Evolutionary conservation across 2,888 invertebrate genomes (phyloP), one percentile per base, ranked within the genome.

Genomic region (Lordiphosa andalusiaca): DNA sequence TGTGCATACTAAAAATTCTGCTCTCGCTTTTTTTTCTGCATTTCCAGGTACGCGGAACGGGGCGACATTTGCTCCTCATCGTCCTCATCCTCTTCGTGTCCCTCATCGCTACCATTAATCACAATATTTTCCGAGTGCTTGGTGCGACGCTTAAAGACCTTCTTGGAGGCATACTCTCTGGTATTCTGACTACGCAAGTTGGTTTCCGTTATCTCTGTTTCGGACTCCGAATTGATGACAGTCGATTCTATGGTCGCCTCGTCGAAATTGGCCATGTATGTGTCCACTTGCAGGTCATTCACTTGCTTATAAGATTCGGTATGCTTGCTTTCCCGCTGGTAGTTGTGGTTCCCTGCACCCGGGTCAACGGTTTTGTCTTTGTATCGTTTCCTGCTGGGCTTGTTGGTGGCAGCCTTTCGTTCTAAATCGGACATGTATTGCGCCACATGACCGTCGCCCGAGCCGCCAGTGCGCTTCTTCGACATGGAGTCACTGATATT

Each of bases 361-460:
- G 30, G 4, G 30, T 38, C 40, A 1, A 48, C 46, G 1, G 39
- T 6, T 53, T 65, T 71, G 6, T 56, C 42, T 33, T 70, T 77
- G n/a, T 64, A 50, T 0, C 72, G 57, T 19, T 63, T 74, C 49
- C 54, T 69, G 7, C 25, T 54, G 0, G 65, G 50, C 5, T 69
- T 76, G 40, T 40, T 69, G 5, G 55, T 16, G 6, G 21, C 13
- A 5, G 54, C 51, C 35, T 76, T 69, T 7, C 65, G 69, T 38
- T 81, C 81, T 51, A 72, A 25, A 33, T 53, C 67, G 6, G 53
- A 56, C 55, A 77, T 72, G 10, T 63, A 74, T n/a, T 67, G 19
- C 0, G 57, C 57, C 59, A 72, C 65, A 19, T 72, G 67, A 0
- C 53, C 64, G 16, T 64, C 46, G 6, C 33, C 52, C 7, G 53